These are phyloP conservation scores for Darevskia mixta DNA, from an alignment of 2,797 vertebrate species.

Conservation along the genomic window DNA sequence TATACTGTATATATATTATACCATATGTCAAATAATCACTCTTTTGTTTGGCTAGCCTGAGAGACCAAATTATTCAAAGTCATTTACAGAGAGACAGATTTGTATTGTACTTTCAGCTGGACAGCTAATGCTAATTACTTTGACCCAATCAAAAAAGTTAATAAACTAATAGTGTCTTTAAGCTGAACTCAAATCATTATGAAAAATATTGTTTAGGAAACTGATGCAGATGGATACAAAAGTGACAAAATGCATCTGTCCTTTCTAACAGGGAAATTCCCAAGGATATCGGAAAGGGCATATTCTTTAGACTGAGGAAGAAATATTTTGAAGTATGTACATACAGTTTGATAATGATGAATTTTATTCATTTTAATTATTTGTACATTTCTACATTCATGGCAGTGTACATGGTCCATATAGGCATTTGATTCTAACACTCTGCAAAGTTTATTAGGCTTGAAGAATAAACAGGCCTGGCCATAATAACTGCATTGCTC, in stretches of 20 bases:
- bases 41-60: constrained; percentile 66
- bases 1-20: constrained; percentile 43
- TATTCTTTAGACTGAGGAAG: constrained; percentile 33
- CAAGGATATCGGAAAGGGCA: neutral
- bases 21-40: constrained; percentile 67
- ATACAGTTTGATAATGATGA: constrained; percentile 38
- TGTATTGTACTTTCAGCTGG: constrained; percentile 51
- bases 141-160: constrained; percentile 65
- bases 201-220: constrained; percentile 40
- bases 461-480: neutral
- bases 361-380: constrained; percentile 30
- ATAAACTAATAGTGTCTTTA: constrained; percentile 69
- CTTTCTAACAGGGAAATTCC: constrained; percentile 18
- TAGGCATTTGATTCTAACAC: neutral
- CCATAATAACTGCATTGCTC: constrained; percentile 23
- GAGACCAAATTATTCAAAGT: constrained; percentile 71
- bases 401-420: neutral
- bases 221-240: constrained; percentile 33
- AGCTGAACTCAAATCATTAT: constrained; percentile 13
- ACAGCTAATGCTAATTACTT: constrained; percentile 60
- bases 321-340: neutral
- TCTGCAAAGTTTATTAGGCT: neutral
- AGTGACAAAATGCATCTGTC: constrained; percentile 52
- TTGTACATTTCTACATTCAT: constrained; percentile 8
- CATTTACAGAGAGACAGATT: constrained; percentile 64